Percentiles rank a stretch among this genome's conserved stretches.
These are phyloP conservation scores for Podocnemis expansa DNA, from an alignment of 2,113 vertebrate species.

Conservation along the genomic window DNA sequence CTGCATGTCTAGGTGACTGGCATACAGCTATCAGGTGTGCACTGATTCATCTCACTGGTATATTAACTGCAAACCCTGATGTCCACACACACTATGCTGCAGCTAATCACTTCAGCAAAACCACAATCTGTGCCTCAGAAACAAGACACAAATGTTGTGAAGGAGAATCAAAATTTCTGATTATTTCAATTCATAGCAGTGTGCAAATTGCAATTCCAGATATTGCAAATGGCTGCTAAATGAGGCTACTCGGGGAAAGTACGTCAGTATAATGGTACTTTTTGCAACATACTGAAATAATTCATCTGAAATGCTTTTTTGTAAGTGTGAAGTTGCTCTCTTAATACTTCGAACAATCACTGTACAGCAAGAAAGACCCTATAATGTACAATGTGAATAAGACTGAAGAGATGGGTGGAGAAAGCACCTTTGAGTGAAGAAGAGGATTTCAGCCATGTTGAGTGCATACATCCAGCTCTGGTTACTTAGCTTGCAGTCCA, in stretches of 20 bases:
- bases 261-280: not conserved
- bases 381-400: not conserved
- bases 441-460: not conserved
- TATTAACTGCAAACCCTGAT: not conserved
- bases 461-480: not conserved
- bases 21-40: not conserved
- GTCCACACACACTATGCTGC: rapidly evolving
- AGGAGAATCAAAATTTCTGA: not conserved
- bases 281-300: not conserved
- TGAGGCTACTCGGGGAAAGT: not conserved
- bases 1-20: rapidly evolving
- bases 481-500: not conserved
- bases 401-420: not conserved
- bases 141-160: not conserved
- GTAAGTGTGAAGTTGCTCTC: not conserved
- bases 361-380: not conserved
- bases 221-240: not conserved
- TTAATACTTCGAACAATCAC: not conserved
- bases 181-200: not conserved
- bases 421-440: not conserved
- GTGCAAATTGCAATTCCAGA: rapidly evolving
- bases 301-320: not conserved
- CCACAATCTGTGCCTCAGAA: not conserved
- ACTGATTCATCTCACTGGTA: not conserved
- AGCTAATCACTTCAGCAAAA: not conserved